Percentiles rank a stretch among this genome's conserved stretches.
These are phyloP conservation scores for Melinopterus prodromus DNA, from an alignment of 2,888 invertebrate species.

Conservation along the genomic window DNA sequence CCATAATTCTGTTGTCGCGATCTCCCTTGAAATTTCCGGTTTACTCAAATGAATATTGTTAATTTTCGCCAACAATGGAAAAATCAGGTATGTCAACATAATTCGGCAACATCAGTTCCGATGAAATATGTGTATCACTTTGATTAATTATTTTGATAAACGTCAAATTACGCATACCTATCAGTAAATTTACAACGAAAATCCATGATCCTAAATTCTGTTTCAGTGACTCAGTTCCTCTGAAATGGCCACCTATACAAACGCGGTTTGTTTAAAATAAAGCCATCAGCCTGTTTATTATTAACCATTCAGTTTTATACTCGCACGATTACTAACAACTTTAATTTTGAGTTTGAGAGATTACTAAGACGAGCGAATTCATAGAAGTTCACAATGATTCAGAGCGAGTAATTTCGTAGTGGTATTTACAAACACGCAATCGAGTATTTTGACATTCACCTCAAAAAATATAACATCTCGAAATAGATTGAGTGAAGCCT, in stretches of 20 bases:
- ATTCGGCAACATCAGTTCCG: too few relatives aligned
- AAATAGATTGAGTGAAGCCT: background rate
- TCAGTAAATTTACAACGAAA: too few relatives aligned
- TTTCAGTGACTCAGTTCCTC: background rate
- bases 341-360: background rate
- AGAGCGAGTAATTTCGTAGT: background rate
- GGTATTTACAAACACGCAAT: background rate
- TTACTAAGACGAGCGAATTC: constrained; percentile 4
- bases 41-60: too few relatives aligned
- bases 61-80: too few relatives aligned
- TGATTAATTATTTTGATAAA: too few relatives aligned
- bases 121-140: too few relatives aligned
- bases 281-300: background rate
- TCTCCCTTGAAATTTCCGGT: too few relatives aligned
- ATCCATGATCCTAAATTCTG: too few relatives aligned
- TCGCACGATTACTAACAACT: background rate
- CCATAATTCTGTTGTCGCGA: too few relatives aligned
- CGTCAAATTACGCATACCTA: too few relatives aligned
- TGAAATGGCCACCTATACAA: background rate
- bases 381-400: background rate
- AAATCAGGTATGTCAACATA: too few relatives aligned
- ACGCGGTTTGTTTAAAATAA: background rate
- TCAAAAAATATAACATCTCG: background rate
- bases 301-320: background rate
- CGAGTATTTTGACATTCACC: background rate